Base-by-base conservation (phyloP, 2,888 invertebrate species). In the Chesias legatella region DNA sequence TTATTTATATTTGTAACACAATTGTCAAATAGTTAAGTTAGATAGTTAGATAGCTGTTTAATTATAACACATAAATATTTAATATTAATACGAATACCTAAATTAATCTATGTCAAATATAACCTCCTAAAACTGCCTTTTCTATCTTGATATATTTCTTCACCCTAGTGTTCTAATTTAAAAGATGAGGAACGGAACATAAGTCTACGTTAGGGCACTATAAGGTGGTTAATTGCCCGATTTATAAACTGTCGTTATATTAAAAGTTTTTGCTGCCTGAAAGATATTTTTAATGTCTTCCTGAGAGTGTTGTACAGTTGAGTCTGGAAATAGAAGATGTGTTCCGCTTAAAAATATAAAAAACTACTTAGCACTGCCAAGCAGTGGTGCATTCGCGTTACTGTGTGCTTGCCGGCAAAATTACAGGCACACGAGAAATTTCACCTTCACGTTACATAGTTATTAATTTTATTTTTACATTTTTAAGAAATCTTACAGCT, bases 221-320 rank as follows among this genome's bases (percentile, higher is more conserved):
- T 66, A 68, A 61, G 64, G 32, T 66, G 57, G 63, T 74, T 79
- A 79, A 79, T 78, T 70, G 53, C 64, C 58, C 67, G 66, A 77
- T 79, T 78, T 70, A 69, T 77, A 73, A 66, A 66, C 59, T 58
- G 60, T 65, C 63, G 57, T 61, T 67, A 58, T 48, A 47, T 48
- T 58, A 56, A 53, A 58, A 56, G 49, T 48, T 49, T 60, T 53
- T 52, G 42, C 53, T 53, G 53, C 58, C 49, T 54, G 58, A 59
- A 53, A 58, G 51, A 53, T 49, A 54, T 35, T 58, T 57, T 63
- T 29, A 35, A 32, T 13, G 31, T 24, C 10, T 22, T 32, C 22
- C 27, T 43, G 25, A 20, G 33, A 11, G 24, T 17, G 25, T 23
- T 3, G 6, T 3, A 9, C 6, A 24, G 7, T n/a, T 3, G 9